These are phyloP conservation scores for Apantesis nais DNA, from an alignment of 2,888 invertebrate genomes.

Conservation along the genomic window DNA sequence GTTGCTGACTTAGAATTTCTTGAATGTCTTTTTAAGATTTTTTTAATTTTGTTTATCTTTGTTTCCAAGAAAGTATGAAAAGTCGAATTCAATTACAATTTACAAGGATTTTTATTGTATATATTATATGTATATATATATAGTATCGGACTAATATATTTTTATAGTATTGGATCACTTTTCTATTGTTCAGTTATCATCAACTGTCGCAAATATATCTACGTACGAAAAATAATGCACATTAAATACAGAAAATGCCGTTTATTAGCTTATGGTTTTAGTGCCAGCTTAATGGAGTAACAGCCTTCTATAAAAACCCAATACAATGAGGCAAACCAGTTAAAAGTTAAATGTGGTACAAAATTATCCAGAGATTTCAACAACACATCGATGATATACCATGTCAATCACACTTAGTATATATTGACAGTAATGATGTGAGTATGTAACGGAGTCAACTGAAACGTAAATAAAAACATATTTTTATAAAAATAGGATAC, in stretches of 20 bases:
- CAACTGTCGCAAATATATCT: background rate
- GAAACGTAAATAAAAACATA: background rate
- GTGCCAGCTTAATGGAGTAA: background rate
- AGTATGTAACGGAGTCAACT: background rate
- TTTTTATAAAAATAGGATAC: too few relatives aligned
- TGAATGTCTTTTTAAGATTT: background rate
- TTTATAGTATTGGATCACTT: background rate
- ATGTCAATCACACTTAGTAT: background rate
- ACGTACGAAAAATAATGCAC: background rate
- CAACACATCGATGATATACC: background rate
- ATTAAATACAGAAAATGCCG: background rate
- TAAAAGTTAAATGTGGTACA: background rate
- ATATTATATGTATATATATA: too few relatives aligned
- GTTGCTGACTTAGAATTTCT: background rate
- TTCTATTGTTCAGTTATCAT: background rate
- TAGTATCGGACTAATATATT: background rate
- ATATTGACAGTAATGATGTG: background rate
- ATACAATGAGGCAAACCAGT: too few relatives aligned
- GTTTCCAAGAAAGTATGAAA: background rate
- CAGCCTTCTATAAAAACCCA: background rate
- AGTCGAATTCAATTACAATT: background rate
- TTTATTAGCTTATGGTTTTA: background rate
- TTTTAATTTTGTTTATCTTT: background rate
- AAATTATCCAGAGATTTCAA: background rate
- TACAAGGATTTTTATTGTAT: background rate